Percentiles rank a stretch among this genome's conserved stretches.
These are phyloP conservation scores for Popillia japonica DNA, from an alignment of 1,140 invertebrate species.

Conservation along the genomic window DNA sequence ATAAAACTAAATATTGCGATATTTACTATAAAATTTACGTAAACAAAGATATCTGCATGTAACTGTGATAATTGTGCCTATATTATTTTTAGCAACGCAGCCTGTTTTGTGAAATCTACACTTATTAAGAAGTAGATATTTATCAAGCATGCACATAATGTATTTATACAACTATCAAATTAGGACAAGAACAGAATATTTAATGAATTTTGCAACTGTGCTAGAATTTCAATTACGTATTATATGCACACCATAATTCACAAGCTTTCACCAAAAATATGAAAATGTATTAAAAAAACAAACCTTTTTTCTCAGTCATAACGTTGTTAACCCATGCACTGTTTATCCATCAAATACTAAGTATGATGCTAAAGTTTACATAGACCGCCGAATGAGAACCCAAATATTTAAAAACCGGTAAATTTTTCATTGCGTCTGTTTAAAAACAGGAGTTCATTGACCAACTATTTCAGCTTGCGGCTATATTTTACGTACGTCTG, in stretches of 20 bases:
- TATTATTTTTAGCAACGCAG: not conserved
- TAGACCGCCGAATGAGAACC: not conserved
- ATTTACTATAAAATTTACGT: not conserved
- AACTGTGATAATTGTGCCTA: not conserved
- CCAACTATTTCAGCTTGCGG: not conserved
- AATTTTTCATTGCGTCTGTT: not conserved
- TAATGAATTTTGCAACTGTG: not conserved
- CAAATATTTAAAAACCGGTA: constrained; percentile 5
- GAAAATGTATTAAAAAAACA: not conserved
- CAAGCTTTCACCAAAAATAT: not conserved
- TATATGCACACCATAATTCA: not conserved
- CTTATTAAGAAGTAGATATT: not conserved
- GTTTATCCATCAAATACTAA: not conserved
- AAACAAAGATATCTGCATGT: not conserved
- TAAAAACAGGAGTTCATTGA: not conserved
- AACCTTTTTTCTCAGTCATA: not conserved
- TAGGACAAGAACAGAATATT: not conserved
- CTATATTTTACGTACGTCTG: not conserved
- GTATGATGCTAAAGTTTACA: not conserved
- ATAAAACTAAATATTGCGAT: constrained; percentile 3
- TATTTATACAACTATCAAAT: not conserved
- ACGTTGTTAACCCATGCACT: not conserved
- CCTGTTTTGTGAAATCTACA: not conserved
- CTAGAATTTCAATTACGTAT: not conserved
- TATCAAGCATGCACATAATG: not conserved